These are phyloP conservation scores for Ennomos quercinarius DNA, from an alignment of 2,888 invertebrate species.

Conservation along the genomic window DNA sequence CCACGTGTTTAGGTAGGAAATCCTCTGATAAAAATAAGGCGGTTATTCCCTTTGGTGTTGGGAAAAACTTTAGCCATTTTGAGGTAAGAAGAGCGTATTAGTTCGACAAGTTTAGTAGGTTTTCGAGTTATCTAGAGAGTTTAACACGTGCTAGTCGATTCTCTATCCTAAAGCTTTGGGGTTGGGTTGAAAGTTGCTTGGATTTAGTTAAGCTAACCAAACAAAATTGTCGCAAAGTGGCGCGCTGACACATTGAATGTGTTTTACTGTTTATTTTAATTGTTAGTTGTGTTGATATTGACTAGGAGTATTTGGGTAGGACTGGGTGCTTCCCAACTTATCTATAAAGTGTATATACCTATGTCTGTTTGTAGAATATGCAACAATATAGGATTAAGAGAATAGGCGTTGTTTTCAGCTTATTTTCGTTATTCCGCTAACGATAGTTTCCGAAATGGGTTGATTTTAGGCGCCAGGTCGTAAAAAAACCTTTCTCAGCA, in stretches of 20 bases:
- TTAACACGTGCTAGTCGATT: conserved; percentile 45
- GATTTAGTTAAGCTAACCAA: conserved; percentile 40
- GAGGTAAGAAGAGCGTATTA: conserved; percentile 78
- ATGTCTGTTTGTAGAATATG: background rate
- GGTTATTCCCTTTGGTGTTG: conserved; percentile 49
- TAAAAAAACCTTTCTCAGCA: too few relatives aligned
- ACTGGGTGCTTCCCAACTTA: conserved; percentile 29
- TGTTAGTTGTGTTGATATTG: conserved; percentile 43
- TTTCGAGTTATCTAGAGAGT: conserved; percentile 67
- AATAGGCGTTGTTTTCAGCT: too few relatives aligned
- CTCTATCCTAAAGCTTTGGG: conserved; percentile 35
- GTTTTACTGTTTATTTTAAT: conserved; percentile 56
- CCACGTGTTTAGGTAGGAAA: conserved; percentile 49
- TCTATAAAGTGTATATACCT: conserved; percentile 1
- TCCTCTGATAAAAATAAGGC: conserved; percentile 37
- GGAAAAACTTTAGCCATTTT: conserved; percentile 71
- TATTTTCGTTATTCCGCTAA: too few relatives aligned
- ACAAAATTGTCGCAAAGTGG: conserved; percentile 54
- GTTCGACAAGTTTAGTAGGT: conserved; percentile 77
- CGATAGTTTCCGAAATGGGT: too few relatives aligned
- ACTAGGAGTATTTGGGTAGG: conserved; percentile 31
- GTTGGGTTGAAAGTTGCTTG: conserved; percentile 43
- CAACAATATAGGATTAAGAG: too few relatives aligned
- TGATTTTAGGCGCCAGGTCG: too few relatives aligned
- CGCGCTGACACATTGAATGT: conserved; percentile 57